phyloP scores from a whole-genome alignment of 2,797 vertebrate species.

The Micromesistius poutassou region DNA sequence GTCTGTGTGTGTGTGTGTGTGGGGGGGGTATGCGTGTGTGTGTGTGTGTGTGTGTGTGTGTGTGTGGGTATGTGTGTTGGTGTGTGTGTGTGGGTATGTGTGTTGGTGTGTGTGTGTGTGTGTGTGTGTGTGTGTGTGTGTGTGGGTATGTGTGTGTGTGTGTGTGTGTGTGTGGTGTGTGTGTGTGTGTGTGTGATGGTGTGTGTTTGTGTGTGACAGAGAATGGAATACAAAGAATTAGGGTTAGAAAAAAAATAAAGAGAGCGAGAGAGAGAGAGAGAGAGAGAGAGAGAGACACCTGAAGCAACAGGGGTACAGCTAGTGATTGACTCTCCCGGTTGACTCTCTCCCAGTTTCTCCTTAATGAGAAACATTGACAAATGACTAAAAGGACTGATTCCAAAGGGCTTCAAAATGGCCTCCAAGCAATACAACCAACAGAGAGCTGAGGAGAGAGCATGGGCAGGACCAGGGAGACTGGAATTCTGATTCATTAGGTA shows the following conservation, averaged over 20 bases:
- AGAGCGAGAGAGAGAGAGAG: slow-evolving; percentile 2
- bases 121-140: slow-evolving; percentile 11
- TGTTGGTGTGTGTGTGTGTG: slow-evolving; percentile 10
- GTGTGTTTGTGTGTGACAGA: background rate
- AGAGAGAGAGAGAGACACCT: slow-evolving; percentile 2
- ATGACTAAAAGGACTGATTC: background rate
- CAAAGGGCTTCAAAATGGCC: background rate
- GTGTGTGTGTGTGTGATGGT: background rate
- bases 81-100: slow-evolving; percentile 8
- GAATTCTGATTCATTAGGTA: background rate
- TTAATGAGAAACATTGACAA: background rate
- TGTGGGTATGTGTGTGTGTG: slow-evolving; percentile 14
- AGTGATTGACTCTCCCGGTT: background rate
- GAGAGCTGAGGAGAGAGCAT: background rate
- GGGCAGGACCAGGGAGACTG: background rate
- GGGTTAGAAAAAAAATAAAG: background rate
- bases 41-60: slow-evolving; percentile 11
- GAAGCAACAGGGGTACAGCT: background rate
- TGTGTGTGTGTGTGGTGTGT: slow-evolving; percentile 10
- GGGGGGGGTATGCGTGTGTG: slow-evolving; percentile 11
- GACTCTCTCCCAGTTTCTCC: background rate
- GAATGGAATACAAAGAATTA: background rate
- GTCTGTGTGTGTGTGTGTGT: slow-evolving; percentile 11
- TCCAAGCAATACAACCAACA: background rate
- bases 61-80: background rate